These are phyloP conservation scores for Lysiphlebus fabarum DNA, from an alignment of 1,140 invertebrate genomes.

Conservation along the genomic window DNA sequence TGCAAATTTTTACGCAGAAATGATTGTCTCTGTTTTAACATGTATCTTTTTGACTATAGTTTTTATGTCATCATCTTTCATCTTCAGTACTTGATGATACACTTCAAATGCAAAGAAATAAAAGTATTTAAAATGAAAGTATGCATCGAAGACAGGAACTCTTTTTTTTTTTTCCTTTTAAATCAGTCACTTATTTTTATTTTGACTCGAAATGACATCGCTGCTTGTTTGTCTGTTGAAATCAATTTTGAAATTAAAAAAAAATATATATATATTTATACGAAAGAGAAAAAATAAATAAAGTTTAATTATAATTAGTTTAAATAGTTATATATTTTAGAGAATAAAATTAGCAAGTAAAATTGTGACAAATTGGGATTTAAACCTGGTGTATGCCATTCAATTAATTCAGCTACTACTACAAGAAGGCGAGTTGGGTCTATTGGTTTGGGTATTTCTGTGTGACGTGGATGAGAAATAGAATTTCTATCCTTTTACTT, in stretches of 20 bases:
- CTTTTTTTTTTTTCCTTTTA: background rate
- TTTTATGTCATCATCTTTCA: slow-evolving; percentile 39
- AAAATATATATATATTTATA: too few relatives aligned
- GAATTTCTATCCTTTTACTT: background rate
- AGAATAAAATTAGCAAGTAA: background rate
- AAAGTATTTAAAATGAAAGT: slow-evolving; percentile 22
- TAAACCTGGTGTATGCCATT: background rate
- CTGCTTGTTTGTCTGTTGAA: too few relatives aligned
- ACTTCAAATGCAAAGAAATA: slow-evolving; percentile 17
- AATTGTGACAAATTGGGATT: background rate
- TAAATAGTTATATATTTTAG: background rate
- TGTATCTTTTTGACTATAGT: slow-evolving; percentile 31
- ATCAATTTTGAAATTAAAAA: too few relatives aligned
- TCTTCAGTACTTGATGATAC: slow-evolving; percentile 36
- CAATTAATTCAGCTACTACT: slow-evolving; percentile 7
- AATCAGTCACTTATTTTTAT: background rate
- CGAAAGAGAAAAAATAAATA: too few relatives aligned
- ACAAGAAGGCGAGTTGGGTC: background rate
- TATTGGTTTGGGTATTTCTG: background rate
- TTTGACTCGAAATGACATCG: background rate
- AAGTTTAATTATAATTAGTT: too few relatives aligned
- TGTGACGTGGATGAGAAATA: slow-evolving; percentile 6
- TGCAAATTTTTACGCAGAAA: background rate
- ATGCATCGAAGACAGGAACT: slow-evolving; percentile 7
- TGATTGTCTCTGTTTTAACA: slow-evolving; percentile 7